Evolutionary conservation across 2,888 invertebrate species (phyloP).

Genomic region (Gymnosoma rotundatum): DNA sequence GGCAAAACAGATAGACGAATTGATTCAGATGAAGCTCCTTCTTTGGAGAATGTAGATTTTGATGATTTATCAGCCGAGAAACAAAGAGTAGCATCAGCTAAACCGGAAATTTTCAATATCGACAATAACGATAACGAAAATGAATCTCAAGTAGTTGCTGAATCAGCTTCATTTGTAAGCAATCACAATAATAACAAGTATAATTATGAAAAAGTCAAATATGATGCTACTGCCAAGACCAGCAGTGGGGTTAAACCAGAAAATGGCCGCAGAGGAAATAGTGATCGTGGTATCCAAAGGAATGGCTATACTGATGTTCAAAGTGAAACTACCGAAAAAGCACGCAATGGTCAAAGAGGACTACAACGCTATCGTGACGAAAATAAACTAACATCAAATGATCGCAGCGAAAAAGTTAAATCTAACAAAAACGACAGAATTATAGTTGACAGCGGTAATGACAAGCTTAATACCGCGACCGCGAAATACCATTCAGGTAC

Average conservation of each 20-base stretch:
- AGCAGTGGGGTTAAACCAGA: conserved; percentile 16
- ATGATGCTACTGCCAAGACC: conserved; percentile 49
- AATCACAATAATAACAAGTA: conserved; percentile 72
- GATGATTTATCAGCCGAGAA: conserved; percentile 81
- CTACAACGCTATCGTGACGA: conserved; percentile 77
- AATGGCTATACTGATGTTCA: conserved; percentile 53
- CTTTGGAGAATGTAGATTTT: conserved; percentile 80
- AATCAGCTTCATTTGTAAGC: conserved; percentile 88
- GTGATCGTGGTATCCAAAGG: conserved; percentile 72
- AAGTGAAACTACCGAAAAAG: conserved; percentile 71
- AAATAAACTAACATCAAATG: conserved; percentile 62
- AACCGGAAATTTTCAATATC: conserved; percentile 75
- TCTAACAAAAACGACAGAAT: conserved; percentile 61
- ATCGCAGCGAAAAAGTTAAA: conserved; percentile 71
- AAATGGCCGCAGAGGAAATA: conserved; percentile 37
- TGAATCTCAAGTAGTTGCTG: conserved; percentile 84
- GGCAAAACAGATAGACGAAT: conserved; percentile 78
- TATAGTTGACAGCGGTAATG: conserved; percentile 54
- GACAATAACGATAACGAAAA: conserved; percentile 78
- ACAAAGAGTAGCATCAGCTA: conserved; percentile 71
- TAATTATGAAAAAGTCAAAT: conserved; percentile 63
- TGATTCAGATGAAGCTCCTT: conserved; percentile 80
- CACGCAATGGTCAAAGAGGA: conserved; percentile 75
- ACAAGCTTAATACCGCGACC: conserved; percentile 73
- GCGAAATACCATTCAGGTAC: conserved; percentile 75